Evolutionary conservation across 1,140 invertebrate species (phyloP).

Genomic region (Hypsibius dujardini): DNA sequence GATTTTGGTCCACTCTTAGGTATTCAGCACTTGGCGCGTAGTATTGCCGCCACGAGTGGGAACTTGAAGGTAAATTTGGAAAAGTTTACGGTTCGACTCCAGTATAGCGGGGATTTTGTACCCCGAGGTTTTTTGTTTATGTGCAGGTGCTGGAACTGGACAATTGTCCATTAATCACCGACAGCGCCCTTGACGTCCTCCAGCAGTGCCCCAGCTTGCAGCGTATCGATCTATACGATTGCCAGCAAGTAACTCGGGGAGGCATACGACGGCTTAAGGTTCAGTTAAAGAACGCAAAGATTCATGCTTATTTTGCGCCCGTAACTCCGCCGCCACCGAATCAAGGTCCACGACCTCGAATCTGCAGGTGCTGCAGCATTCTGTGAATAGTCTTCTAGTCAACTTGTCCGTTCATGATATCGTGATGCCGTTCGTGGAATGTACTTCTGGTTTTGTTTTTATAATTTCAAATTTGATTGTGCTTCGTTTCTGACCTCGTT

Average conservation of each 20-base stretch:
- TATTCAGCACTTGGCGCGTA: constrained; percentile 74
- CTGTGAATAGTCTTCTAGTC: constrained; percentile 45
- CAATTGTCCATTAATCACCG: constrained; percentile 96
- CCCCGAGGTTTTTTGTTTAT: constrained; percentile 33
- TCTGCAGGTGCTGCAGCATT: constrained; percentile 92
- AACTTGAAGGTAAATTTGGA: constrained; percentile 38
- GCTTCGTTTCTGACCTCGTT: too few species aligned
- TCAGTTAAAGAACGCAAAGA: constrained; percentile 85
- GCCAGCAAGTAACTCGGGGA: constrained; percentile 78
- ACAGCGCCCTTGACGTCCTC: constrained; percentile 85
- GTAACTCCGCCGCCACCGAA: constrained; percentile 80
- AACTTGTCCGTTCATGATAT: too few species aligned
- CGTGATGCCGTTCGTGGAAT: too few species aligned
- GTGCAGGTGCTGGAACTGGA: constrained; percentile 70
- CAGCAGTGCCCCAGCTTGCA: constrained; percentile 81
- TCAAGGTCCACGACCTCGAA: constrained; percentile 65
- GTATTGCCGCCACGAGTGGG: constrained; percentile 65
- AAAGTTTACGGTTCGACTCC: too few species aligned
- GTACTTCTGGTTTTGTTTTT: too few species aligned
- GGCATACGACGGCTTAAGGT: constrained; percentile 43
- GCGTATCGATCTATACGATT: constrained; percentile 93
- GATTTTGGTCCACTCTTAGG: constrained; percentile 29
- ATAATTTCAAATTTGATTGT: too few species aligned
- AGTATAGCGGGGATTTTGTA: constrained; percentile 16
- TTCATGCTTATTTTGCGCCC: constrained; percentile 98